Percentiles rank a stretch among this genome's conserved stretches.
Evolutionary conservation across 1,140 invertebrate genomes (phyloP).

Genomic region (Monomorium pharaonis): DNA sequence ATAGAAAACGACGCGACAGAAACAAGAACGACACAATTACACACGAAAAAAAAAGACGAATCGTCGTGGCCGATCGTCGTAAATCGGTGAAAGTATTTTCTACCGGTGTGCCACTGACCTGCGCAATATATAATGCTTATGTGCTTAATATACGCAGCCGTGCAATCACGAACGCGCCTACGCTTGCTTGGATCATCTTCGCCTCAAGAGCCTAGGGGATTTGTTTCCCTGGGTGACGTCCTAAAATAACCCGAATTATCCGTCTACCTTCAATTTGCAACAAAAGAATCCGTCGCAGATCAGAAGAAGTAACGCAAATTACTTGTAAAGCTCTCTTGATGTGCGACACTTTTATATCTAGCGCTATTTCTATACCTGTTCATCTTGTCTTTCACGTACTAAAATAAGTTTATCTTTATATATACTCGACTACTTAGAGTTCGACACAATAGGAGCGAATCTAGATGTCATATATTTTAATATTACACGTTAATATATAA

Average conservation of each 20-base stretch:
- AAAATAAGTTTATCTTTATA: neutral
- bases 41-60: neutral
- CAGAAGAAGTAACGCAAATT: neutral
- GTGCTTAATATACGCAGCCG: neutral
- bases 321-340: neutral
- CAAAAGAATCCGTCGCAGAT: neutral
- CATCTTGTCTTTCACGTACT: neutral
- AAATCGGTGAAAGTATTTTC: slow-evolving; percentile 62
- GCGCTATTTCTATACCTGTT: neutral
- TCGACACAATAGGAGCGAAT: neutral
- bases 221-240: neutral
- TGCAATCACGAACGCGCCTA: neutral
- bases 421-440: neutral
- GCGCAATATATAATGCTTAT: slow-evolving; percentile 49
- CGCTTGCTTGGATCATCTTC: neutral
- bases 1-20: slow-evolving; percentile 12
- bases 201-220: neutral
- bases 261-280: neutral
- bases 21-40: slow-evolving; percentile 3
- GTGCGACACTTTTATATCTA: neutral
- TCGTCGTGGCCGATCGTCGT: neutral
- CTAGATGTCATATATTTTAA: neutral
- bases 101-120: slow-evolving; percentile 46
- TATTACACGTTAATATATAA: neutral
- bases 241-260: neutral